These are phyloP conservation scores for Riparia riparia DNA, from an alignment of 2,113 vertebrate genomes.

Conservation along the genomic window DNA sequence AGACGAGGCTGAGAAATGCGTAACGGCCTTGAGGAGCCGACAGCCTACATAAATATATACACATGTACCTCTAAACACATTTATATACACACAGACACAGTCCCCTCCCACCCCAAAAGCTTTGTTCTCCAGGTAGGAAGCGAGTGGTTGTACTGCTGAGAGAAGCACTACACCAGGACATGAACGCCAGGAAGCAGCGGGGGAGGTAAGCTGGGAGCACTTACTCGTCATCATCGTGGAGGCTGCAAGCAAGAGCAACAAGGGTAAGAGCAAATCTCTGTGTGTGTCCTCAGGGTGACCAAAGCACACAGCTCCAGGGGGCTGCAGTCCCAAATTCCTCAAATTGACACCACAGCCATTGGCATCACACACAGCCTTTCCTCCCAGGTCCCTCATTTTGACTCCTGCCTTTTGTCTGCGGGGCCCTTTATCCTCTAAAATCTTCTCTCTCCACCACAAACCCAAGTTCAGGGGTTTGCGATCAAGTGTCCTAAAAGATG, in stretches of 20 bases:
- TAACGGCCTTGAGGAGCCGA: neutral
- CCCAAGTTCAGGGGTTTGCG: neutral
- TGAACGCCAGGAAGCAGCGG: rapidly evolving
- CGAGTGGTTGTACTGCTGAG: neutral
- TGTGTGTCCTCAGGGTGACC: neutral
- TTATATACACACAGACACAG: neutral
- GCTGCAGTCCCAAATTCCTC: neutral
- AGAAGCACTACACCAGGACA: neutral
- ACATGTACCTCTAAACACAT: neutral
- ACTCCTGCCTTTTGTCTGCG: neutral
- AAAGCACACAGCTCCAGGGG: neutral
- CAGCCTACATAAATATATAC: neutral
- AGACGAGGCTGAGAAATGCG: neutral
- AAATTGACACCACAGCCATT: neutral
- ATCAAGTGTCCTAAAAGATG: neutral
- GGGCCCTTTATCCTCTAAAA: neutral
- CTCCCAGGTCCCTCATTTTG: neutral
- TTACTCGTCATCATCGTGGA: rapidly evolving
- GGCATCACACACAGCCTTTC: rapidly evolving
- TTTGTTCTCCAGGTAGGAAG: neutral
- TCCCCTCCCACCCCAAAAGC: neutral
- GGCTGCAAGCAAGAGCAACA: neutral
- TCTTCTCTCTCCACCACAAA: neutral
- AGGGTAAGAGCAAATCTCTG: neutral
- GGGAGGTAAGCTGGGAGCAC: neutral